Base-by-base conservation (phyloP, 2,797 vertebrate species). In the Fringilla coelebs region DNA sequence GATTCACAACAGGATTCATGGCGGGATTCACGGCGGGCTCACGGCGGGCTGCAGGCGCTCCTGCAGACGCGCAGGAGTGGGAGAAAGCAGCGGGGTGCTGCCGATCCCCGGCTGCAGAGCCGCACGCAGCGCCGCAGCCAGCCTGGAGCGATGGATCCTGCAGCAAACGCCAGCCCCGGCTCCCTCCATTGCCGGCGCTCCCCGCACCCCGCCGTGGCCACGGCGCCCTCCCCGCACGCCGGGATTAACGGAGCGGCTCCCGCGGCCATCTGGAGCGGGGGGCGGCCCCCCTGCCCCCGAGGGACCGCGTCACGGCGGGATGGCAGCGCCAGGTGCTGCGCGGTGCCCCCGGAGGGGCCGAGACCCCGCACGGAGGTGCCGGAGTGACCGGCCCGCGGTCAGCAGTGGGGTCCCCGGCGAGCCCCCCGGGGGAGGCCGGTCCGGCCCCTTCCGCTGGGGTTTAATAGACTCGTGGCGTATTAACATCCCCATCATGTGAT, bases 201-300 rank as follows among this genome's bases (percentile, higher is more conserved):
- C 63, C 43, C 10, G 32, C 68, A 17, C 15, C 65, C 58, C 62
- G 4, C 22, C 28, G 9, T 6, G 57, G 17, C 38, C 48, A 2
- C 32, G 60, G 38, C 48, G 2, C 11, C 52, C 66, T 88, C 41
- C 65, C 74, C 5, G 10, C 73, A 1, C 9, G 0, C 38, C 4
- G 85, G 78, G 94, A 90, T 95, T 88, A 94, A 83, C n/a, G 20
- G 46, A 46, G 91, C 58, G 7, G 36, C 83, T 87, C 76, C 58
- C 60, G 65, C 66, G 52, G 82, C 93, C 93, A 94, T 90, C 77
- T 89, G 86, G 88, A 86, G 58, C 11, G 25, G 61, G 51, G 90
- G 49, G 7, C 38, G 4, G 9, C 55, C 51, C 76, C 82, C 83
- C 86, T 4, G 51, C 43, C 17, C 68, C 93, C 61, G 3, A 22